Evolutionary conservation across 1,140 invertebrate species (phyloP), one percentile per base, ranked within the genome.

Genomic region (Akabosia matsudoensis): DNA sequence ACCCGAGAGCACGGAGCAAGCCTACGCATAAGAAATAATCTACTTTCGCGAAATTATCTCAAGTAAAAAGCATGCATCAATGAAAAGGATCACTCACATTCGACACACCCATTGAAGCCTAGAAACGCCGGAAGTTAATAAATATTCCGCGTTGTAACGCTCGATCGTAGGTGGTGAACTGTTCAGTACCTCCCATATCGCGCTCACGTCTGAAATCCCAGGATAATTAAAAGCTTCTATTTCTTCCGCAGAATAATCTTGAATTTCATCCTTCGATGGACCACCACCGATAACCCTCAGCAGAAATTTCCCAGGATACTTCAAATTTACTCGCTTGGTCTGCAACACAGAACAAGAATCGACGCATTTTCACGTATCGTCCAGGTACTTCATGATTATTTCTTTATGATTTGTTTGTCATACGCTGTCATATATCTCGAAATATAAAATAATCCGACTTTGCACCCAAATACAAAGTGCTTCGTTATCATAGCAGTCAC

Each of bases 151-250:
- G 24, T 24, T 34, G 33, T 14, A 10, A 70, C 33, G 56, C n/a
- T n/a, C n/a, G n/a, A n/a, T n/a, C n/a, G n/a, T n/a, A n/a, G n/a
- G n/a, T n/a, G n/a, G n/a, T n/a, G n/a, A n/a, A n/a, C n/a, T n/a
- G n/a, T n/a, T n/a, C n/a, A n/a, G n/a, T 26, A 73, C 70, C 13
- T 22, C 70, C 79, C 79, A 80, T 54, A 78, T 76, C 13, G 78
- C 52, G 22, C 74, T 73, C 0, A 78, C 74, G 61, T 80, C 79
- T 0, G 79, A 80, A 7, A 64, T 28, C 0, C 79, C 79, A 0
- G 74, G 76, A 74, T 76, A 33, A 26, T 80, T 80, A 33, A 70
- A 80, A 16, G 70, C 71, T 28, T 78, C 61, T 52, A 74, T 51
- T 45, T 78, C 71, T 56, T 74, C 76, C 14, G 37, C 28, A 1